Conservation (phyloP, 2,797 vertebrate species). For the Gambelia wislizenii region DNA sequence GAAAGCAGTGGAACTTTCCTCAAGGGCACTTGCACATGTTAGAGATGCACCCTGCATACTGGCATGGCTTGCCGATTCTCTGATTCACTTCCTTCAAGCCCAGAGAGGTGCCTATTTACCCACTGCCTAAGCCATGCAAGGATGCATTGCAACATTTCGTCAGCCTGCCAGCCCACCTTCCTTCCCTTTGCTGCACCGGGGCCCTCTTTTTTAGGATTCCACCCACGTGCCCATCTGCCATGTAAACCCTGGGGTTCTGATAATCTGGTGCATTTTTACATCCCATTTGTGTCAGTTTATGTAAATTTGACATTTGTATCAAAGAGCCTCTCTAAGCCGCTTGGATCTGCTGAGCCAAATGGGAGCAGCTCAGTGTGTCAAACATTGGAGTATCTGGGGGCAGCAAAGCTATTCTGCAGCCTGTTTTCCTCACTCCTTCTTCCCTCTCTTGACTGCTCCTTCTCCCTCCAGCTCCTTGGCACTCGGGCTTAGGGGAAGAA, state of each 20-base stretch:
- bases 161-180: neutral
- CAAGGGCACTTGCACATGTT: neutral
- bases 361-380: constrained; percentile 17
- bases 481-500: neutral
- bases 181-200: neutral
- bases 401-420: neutral
- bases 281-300: constrained; percentile 31
- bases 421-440: neutral
- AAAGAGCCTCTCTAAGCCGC: constrained; percentile 26
- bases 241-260: constrained; percentile 14
- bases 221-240: constrained; percentile 14
- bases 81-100: too few species aligned
- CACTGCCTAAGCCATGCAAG: neutral
- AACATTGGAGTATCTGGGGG: neutral
- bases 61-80: too few species aligned
- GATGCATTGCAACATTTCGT: neutral
- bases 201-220: constrained; percentile 7
- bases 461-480: too few species aligned
- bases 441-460: neutral
- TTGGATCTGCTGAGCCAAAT: constrained; percentile 17
- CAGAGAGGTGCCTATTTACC: neutral
- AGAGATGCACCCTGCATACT: too few species aligned
- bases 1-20: neutral
- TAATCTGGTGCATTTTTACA: constrained; percentile 38
- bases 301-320: constrained; percentile 44